These are phyloP conservation scores for Antigone vipio DNA, from an alignment of 2,113 vertebrate species.

Conservation along the genomic window DNA sequence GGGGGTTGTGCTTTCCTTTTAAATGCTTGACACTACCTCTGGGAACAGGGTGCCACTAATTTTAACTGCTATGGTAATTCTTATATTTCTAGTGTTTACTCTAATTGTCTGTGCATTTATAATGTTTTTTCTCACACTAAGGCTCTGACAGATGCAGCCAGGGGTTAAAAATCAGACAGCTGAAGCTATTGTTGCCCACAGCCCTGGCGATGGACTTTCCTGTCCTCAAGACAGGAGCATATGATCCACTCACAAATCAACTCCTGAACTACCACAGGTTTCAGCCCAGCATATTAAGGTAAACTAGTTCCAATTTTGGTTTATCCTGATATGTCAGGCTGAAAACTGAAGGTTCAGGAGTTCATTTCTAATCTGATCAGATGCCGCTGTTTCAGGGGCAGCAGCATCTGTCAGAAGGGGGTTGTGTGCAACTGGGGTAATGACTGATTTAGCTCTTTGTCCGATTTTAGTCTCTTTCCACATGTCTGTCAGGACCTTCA, in stretches of 20 bases:
- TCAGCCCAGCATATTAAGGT: background rate
- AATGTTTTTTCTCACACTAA: background rate
- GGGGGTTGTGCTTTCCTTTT: background rate
- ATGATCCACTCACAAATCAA: background rate
- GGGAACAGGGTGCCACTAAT: background rate
- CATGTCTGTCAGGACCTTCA: background rate
- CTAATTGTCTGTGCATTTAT: background rate
- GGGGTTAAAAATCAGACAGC: background rate
- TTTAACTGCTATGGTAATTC: background rate
- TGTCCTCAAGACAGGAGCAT: background rate
- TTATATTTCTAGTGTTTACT: background rate
- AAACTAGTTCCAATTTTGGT: background rate
- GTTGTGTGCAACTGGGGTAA: background rate
- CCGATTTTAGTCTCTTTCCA: background rate
- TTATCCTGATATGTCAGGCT: background rate
- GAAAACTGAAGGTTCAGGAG: conserved; percentile 18
- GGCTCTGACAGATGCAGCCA: background rate
- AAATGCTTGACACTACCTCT: background rate
- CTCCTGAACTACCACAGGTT: background rate
- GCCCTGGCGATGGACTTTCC: no score
- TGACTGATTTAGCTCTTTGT: conserved; percentile 15
- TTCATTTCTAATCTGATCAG: conserved; percentile 48
- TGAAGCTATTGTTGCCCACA: background rate
- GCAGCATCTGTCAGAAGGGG: conserved; percentile 26
- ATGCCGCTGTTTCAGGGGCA: background rate